Percentiles rank a stretch among this genome's conserved stretches.
Conservation (phyloP, 2,797 vertebrate species). For the Lophius americanus region DNA sequence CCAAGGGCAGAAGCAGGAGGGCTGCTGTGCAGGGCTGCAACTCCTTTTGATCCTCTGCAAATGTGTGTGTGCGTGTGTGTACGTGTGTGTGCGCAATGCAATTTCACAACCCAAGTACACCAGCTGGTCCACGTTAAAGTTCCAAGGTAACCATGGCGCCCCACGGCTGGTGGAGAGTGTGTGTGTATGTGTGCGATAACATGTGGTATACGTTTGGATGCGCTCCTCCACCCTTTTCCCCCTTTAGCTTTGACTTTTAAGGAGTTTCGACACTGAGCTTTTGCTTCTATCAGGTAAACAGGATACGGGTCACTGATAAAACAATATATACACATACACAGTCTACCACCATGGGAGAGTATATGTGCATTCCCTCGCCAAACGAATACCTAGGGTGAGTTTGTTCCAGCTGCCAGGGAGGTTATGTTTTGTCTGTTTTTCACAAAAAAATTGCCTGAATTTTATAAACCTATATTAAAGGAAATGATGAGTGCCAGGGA, state of each 20-base stretch:
- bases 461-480: too few relatives aligned
- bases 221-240: conserved; percentile 76
- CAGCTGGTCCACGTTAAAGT: conserved; percentile 91
- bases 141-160: conserved; percentile 89
- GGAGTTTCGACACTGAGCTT: conserved; percentile 82
- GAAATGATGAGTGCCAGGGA: too few relatives aligned
- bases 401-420: conserved; percentile 40
- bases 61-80: conserved; percentile 58
- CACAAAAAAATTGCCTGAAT: too few relatives aligned
- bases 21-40: conserved; percentile 82
- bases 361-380: conserved; percentile 55
- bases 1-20: conserved; percentile 82
- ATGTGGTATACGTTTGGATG: conserved; percentile 89
- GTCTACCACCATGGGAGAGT: conserved; percentile 65
- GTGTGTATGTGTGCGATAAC: conserved; percentile 77
- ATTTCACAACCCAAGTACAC: conserved; percentile 89
- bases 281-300: conserved; percentile 87
- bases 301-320: conserved; percentile 87
- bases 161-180: conserved; percentile 79
- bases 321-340: conserved; percentile 81
- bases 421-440: too few relatives aligned
- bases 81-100: conserved; percentile 76
- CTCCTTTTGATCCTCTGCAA: conserved; percentile 85
- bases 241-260: conserved; percentile 84
- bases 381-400: conserved; percentile 54